phyloP scores from a whole-genome alignment of 2,797 vertebrate species.

The Moxostoma hubbsi region DNA sequence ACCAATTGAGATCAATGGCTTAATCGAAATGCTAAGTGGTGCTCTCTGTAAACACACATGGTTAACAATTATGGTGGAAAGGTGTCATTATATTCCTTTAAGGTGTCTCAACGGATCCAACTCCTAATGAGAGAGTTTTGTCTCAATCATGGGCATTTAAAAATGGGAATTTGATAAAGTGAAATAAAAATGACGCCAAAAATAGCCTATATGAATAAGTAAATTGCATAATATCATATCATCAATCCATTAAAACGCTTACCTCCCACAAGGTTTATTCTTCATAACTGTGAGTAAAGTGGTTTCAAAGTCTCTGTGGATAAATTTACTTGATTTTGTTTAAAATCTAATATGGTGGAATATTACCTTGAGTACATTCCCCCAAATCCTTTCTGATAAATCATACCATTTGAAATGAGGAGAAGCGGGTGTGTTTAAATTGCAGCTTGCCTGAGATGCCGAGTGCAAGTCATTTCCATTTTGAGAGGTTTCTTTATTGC shows the following conservation, averaged over 20 bases:
- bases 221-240: conserved; percentile 53
- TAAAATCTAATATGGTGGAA: conserved; percentile 54
- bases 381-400: conserved; percentile 33
- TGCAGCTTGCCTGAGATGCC: conserved; percentile 22
- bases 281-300: conserved; percentile 57
- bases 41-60: conserved; percentile 63
- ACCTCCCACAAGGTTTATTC: conserved; percentile 41
- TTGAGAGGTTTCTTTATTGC: conserved; percentile 54
- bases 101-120: conserved; percentile 62
- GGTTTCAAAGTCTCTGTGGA: conserved; percentile 26
- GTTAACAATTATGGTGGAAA: conserved; percentile 68
- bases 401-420: conserved; percentile 22
- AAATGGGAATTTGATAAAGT: conserved; percentile 62
- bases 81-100: conserved; percentile 68
- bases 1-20: conserved; percentile 72
- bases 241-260: conserved; percentile 45
- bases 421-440: conserved; percentile 39
- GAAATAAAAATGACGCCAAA: conserved; percentile 63
- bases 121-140: conserved; percentile 71
- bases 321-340: conserved; percentile 42
- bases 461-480: conserved; percentile 45
- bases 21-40: conserved; percentile 69
- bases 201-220: conserved; percentile 55
- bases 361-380: conserved; percentile 42
- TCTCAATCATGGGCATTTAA: conserved; percentile 72